Evolutionary conservation across 2,113 vertebrate species (phyloP).

Genomic region (Cromileptes altivelis): DNA sequence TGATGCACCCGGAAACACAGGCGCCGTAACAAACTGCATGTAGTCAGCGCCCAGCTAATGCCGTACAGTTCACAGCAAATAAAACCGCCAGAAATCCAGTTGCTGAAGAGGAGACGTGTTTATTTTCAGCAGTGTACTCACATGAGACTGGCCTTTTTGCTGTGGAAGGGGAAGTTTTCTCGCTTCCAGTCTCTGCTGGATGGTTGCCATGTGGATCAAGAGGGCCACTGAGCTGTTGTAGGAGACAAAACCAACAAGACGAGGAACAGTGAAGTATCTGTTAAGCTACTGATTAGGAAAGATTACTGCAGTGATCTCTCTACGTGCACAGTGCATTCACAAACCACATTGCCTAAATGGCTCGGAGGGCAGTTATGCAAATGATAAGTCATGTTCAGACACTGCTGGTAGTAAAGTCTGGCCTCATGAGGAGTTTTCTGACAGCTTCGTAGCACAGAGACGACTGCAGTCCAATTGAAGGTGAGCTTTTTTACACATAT

Average conservation of each 20-base stretch:
- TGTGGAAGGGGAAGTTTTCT: slow-evolving; percentile 19
- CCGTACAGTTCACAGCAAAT: slow-evolving; percentile 27
- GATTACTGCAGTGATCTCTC: slow-evolving; percentile 12
- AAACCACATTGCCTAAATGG: slow-evolving; percentile 50
- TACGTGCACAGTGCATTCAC: slow-evolving; percentile 40
- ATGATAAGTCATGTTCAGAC: slow-evolving; percentile 4
- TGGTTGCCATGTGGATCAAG: slow-evolving; percentile 20
- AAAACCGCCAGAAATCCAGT: slow-evolving; percentile 10
- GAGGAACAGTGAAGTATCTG: neutral
- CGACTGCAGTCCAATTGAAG: neutral
- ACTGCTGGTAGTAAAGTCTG: neutral
- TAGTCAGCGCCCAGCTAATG: neutral
- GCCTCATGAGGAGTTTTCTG: neutral
- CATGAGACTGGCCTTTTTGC: slow-evolving; percentile 20
- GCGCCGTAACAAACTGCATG: slow-evolving; percentile 56
- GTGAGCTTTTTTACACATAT: neutral
- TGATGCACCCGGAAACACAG: slow-evolving; percentile 90
- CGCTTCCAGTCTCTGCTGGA: slow-evolving; percentile 34
- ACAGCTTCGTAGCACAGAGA: slow-evolving; percentile 32
- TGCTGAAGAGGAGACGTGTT: slow-evolving; percentile 31
- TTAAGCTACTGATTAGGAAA: slow-evolving; percentile 11
- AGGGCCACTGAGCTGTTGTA: neutral
- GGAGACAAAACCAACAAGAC: slow-evolving; percentile 15
- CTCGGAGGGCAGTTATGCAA: slow-evolving; percentile 3
- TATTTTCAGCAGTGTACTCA: slow-evolving; percentile 33